phyloP scores from a whole-genome alignment of 2,888 invertebrate genomes.

The Theretra japonica region DNA sequence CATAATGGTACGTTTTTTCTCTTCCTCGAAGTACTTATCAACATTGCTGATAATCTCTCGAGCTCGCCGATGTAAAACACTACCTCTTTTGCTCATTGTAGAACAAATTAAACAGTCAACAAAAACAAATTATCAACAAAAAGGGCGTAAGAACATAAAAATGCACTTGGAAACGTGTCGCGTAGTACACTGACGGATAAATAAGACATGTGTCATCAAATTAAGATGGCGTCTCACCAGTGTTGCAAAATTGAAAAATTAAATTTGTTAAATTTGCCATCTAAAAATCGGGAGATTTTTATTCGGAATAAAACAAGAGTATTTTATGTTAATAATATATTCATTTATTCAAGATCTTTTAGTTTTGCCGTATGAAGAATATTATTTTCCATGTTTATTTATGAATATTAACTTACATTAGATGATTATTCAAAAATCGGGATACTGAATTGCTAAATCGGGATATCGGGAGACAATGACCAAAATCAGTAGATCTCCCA shows the following conservation, averaged over 20 bases:
- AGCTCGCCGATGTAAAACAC: slow-evolving; percentile 18
- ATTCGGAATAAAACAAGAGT: slow-evolving; percentile 20
- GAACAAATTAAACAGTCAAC: slow-evolving; percentile 6
- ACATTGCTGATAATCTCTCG: slow-evolving; percentile 21
- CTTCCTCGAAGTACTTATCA: background rate
- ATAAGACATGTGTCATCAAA: too few relatives aligned
- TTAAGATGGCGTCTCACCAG: too few relatives aligned
- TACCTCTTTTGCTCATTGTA: slow-evolving; percentile 15
- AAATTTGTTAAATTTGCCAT: slow-evolving; percentile 16
- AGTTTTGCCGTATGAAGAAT: too few relatives aligned
- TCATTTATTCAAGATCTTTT: background rate
- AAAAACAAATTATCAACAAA: slow-evolving; percentile 4
- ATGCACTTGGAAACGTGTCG: too few relatives aligned
- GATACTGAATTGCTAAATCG: slow-evolving; percentile 24
- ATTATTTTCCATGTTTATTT: too few relatives aligned
- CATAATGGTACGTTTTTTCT: too few relatives aligned
- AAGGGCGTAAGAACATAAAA: too few relatives aligned
- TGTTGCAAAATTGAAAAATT: background rate
- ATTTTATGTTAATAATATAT: slow-evolving; percentile 18
- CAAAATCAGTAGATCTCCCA: slow-evolving; percentile 27
- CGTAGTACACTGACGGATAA: too few relatives aligned
- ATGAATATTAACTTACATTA: too few relatives aligned
- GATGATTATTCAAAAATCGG: slow-evolving; percentile 3
- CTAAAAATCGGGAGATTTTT: slow-evolving; percentile 19
- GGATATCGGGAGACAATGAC: slow-evolving; percentile 26